These are phyloP conservation scores for Meteorus colon DNA, from an alignment of 2,888 invertebrate genomes.

Conservation along the genomic window DNA sequence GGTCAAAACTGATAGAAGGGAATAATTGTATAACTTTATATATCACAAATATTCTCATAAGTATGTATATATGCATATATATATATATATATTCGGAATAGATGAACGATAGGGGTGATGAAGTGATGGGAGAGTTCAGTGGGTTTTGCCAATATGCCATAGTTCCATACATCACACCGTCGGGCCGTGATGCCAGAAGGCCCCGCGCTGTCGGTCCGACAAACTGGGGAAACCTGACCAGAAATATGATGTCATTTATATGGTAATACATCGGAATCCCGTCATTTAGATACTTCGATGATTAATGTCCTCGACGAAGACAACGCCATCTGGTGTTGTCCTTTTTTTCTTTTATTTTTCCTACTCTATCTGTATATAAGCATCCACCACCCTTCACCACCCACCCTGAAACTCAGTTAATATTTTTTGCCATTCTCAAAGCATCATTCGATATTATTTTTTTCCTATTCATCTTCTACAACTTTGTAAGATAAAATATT, in stretches of 20 bases:
- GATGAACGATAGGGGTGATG: constrained; percentile 65
- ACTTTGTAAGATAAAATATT: not conserved
- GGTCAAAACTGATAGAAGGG: too few relatives aligned
- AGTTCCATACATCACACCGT: constrained; percentile 70
- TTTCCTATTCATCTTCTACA: too few relatives aligned
- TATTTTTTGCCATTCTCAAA: too few relatives aligned
- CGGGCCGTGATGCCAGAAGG: not conserved
- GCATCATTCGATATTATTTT: too few relatives aligned
- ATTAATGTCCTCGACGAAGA: constrained; percentile 72
- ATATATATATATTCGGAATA: constrained; percentile 49
- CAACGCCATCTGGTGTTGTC: constrained; percentile 68
- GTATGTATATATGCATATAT: not conserved
- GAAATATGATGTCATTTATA: constrained; percentile 74
- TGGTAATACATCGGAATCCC: constrained; percentile 74
- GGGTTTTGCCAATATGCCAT: constrained; percentile 70
- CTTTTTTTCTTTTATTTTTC: constrained; percentile 44
- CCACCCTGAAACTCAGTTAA: not conserved
- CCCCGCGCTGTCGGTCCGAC: constrained; percentile 52
- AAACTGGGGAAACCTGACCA: constrained; percentile 66
- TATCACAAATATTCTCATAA: too few relatives aligned
- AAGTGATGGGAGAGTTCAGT: constrained; percentile 57
- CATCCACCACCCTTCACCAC: not conserved
- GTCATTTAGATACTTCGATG: constrained; percentile 74
- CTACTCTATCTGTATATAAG: not conserved
- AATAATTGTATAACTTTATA: too few relatives aligned